These are phyloP conservation scores for Nibea albiflora DNA, from an alignment of 2,113 vertebrate genomes.

Conservation along the genomic window DNA sequence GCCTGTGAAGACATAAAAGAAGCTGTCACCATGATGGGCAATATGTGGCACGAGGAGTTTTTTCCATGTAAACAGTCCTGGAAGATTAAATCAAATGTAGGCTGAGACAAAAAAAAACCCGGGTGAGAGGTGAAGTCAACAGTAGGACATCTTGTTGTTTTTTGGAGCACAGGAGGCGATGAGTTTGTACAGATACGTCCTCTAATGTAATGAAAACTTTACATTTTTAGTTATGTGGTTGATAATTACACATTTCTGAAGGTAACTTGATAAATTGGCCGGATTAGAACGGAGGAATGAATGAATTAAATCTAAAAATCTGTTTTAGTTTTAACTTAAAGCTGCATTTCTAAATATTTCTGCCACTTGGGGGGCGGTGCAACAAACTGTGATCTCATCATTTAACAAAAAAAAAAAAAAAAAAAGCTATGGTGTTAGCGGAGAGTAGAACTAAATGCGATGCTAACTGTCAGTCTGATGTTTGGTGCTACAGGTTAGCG, in stretches of 20 bases:
- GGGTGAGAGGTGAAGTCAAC: neutral
- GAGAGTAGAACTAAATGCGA: too few species aligned
- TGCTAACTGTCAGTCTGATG: neutral
- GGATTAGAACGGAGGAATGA: neutral
- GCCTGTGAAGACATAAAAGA: conserved; percentile 81
- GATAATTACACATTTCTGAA: neutral
- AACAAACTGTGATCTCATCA: neutral
- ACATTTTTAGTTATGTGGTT: too few species aligned
- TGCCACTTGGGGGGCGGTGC: neutral
- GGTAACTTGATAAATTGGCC: neutral
- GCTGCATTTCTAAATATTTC: neutral
- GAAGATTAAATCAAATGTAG: conserved; percentile 25
- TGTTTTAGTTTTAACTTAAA: neutral
- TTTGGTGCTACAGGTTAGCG: neutral
- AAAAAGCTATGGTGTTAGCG: neutral
- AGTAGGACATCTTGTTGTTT: conserved; percentile 1
- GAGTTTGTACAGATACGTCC: conserved; percentile 2
- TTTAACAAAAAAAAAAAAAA: too few species aligned
- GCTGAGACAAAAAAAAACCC: conserved; percentile 9
- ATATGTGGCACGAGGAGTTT: conserved; percentile 1
- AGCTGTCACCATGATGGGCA: conserved; percentile 36
- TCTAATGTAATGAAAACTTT: neutral
- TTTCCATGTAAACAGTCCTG: neutral
- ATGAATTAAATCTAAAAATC: too few species aligned
- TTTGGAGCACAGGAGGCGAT: neutral